Evolutionary conservation across 1,140 invertebrate genomes (phyloP).

Genomic region (Glomeris maerens): DNA sequence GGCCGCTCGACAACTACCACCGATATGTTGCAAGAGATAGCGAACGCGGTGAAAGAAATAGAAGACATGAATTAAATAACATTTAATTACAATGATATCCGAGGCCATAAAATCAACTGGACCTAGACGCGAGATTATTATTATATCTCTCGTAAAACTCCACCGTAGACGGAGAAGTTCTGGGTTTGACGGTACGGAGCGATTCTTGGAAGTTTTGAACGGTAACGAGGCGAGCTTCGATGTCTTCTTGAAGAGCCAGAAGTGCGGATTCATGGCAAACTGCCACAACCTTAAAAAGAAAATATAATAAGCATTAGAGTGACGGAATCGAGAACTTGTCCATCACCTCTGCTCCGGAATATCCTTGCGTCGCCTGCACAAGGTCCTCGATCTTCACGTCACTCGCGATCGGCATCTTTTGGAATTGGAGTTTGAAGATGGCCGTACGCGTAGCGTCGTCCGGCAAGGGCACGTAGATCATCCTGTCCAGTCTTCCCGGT

Average conservation of each 20-base stretch:
- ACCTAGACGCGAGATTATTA: no score
- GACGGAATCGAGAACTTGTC: neutral
- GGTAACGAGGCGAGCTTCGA: conserved; percentile 39
- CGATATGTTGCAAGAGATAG: conserved; percentile 78
- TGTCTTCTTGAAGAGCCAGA: conserved; percentile 55
- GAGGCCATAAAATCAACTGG: no score
- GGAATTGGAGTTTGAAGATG: conserved; percentile 39
- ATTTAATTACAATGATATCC: no score
- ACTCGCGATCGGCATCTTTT: conserved; percentile 25
- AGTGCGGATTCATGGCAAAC: conserved; percentile 75
- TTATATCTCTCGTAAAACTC: conserved; percentile 50
- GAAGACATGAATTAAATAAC: no score
- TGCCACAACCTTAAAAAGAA: conserved; percentile 43
- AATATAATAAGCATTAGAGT: neutral
- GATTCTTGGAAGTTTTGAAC: conserved; percentile 51
- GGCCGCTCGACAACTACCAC: conserved; percentile 67
- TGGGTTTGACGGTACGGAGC: conserved; percentile 48
- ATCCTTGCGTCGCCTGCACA: conserved; percentile 49
- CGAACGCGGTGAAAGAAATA: no score
- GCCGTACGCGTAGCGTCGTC: conserved; percentile 51
- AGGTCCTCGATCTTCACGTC: conserved; percentile 43
- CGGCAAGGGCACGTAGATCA: conserved; percentile 77
- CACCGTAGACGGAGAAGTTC: conserved; percentile 50
- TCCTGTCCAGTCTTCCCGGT: conserved; percentile 71
- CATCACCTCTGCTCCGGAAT: conserved; percentile 72